Percentiles rank a stretch among this genome's conserved stretches.
These are phyloP conservation scores for Strix aluco DNA, from an alignment of 2,113 vertebrate genomes.

Conservation along the genomic window DNA sequence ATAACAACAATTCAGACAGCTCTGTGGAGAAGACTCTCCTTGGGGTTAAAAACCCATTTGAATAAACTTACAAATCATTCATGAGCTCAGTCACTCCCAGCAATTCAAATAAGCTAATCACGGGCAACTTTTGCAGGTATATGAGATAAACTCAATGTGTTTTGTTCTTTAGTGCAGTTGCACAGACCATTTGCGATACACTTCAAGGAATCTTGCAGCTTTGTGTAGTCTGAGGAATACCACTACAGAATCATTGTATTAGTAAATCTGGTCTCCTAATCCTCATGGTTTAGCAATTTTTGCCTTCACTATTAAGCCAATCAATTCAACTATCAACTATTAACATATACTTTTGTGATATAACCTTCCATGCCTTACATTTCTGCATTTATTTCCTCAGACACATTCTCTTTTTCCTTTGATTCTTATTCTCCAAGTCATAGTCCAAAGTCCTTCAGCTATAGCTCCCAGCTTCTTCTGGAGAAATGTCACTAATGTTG, in stretches of 20 bases:
- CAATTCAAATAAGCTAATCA: not conserved
- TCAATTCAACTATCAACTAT: not conserved
- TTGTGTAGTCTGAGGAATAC: not conserved
- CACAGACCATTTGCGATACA: not conserved
- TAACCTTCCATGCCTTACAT: not conserved
- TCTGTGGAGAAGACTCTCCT: not conserved
- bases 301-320: not conserved
- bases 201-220: not conserved
- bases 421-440: not conserved
- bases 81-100: not conserved
- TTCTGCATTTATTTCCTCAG: not conserved
- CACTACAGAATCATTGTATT: not conserved
- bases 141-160: not conserved
- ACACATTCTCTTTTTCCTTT: fast-evolving
- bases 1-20: not conserved
- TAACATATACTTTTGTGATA: not conserved
- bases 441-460: not conserved
- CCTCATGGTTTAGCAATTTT: not conserved
- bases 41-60: not conserved
- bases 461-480: not conserved
- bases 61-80: not conserved
- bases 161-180: not conserved
- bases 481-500: not conserved
- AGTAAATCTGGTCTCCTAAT: not conserved
- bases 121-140: not conserved